A percentile compares a stretch with the other conserved stretches of the same genome.
Evolutionary conservation across 2,113 vertebrate species (phyloP).

Genomic region (Perca schrenkii): DNA sequence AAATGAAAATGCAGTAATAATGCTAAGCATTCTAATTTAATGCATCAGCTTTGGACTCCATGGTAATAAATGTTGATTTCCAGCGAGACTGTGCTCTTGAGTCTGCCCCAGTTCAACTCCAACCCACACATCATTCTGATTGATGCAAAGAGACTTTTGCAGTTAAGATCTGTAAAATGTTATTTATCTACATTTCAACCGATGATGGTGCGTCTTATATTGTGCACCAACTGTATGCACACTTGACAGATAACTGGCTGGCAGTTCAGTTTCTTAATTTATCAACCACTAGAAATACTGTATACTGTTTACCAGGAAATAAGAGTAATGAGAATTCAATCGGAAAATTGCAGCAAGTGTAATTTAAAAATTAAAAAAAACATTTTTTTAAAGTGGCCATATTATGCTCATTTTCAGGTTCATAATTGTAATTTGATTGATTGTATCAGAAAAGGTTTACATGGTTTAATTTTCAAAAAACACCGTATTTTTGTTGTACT

Average conservation of each 20-base stretch:
- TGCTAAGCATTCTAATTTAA: background rate
- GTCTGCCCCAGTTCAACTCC: background rate
- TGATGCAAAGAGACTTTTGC: background rate
- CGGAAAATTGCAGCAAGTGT: too few species aligned
- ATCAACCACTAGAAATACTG: background rate
- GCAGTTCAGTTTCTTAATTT: background rate
- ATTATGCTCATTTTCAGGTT: too few species aligned
- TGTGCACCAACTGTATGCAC: background rate
- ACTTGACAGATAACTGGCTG: background rate
- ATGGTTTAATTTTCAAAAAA: too few species aligned
- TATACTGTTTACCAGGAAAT: background rate
- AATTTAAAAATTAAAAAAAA: too few species aligned
- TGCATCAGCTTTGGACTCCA: background rate
- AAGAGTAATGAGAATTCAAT: background rate
- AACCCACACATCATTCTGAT: background rate
- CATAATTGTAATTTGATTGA: too few species aligned
- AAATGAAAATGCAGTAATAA: background rate
- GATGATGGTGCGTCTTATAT: background rate
- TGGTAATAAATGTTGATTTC: background rate
- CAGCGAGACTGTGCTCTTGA: background rate
- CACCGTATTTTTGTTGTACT: too few species aligned
- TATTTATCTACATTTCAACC: background rate
- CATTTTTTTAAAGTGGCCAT: too few species aligned
- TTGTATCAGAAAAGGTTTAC: too few species aligned
- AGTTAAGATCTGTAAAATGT: background rate